A percentile compares a stretch with the other conserved stretches of the same genome.
Conservation (phyloP, 2,797 vertebrate species). For the Anas bernieri region DNA sequence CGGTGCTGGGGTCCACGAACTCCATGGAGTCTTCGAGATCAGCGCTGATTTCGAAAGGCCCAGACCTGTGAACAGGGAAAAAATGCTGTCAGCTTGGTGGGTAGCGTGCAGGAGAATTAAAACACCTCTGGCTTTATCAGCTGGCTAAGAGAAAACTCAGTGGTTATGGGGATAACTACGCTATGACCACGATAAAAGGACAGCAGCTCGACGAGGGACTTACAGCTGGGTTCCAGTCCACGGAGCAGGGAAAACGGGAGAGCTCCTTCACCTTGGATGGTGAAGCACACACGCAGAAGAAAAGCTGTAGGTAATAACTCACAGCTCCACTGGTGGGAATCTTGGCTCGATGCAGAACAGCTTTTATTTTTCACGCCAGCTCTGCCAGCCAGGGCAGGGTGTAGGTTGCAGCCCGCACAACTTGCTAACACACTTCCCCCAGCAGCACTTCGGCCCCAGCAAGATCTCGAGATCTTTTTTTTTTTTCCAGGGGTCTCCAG, state of each 20-base stretch:
- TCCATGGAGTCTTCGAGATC: slow-evolving; percentile 98
- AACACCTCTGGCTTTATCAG: not conserved
- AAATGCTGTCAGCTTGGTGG: fast-evolving
- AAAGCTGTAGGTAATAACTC: not conserved
- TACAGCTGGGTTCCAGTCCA: not conserved
- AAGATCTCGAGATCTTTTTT: too few species aligned
- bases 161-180: not conserved
- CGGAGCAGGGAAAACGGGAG: fast-evolving
- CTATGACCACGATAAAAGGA: fast-evolving
- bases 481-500: too few species aligned
- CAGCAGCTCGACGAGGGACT: not conserved
- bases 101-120: fast-evolving
- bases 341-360: not conserved
- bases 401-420: not conserved
- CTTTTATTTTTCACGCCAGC: not conserved
- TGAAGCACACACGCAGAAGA: not conserved
- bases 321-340: not conserved
- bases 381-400: not conserved
- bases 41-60: slow-evolving; percentile 91
- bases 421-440: too few species aligned
- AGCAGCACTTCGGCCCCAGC: too few species aligned
- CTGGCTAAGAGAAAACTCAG: not conserved
- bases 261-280: not conserved
- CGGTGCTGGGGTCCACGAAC: slow-evolving; percentile 90
- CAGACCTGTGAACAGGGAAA: slow-evolving; percentile 80